Base-by-base conservation (phyloP, 1,140 invertebrate species). In the Heliconius eleuchia region DNA sequence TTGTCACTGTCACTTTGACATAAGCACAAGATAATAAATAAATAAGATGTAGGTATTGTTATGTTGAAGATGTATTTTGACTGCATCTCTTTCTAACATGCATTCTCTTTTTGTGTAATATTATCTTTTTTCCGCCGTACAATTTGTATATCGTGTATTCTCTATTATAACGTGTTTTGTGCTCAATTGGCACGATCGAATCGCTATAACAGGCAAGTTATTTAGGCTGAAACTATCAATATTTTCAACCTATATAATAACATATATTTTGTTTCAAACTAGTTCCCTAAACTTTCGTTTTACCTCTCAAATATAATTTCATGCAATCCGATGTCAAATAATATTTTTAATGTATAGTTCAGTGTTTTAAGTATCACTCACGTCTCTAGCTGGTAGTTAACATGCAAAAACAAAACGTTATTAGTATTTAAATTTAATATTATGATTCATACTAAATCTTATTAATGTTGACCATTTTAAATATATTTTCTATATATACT, bases 351-450 rank as follows among this genome's bases (percentile, higher is more conserved):
- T 84, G 81, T 81, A 84, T 81, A 75, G 81, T 85, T 79, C 81
- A 81, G 82, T 85, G 79, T 90, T 90, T 84, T 82, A 86, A 87
- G 82, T 86, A 78, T 83, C 82, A 70, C 70, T 80, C 79, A 66
- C 23, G 70, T 66, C 18, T 1, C 55, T 66, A 66, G 60, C 23
- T 30, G 1, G 13, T 66, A 60, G 23, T 0, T 60, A 66, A 66
- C 9, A 71, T 55, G 27, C 60, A 30, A 66, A 66, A 60, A 27
- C n/a, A 30, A 3, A 18, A 66, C 13, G 27, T 9, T 66, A 60
- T 23, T 23, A 27, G 16, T 66, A 30, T 27, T 66, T 30, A 23
- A 66, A 66, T 66, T 37, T 66, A 66, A 66, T 30, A 66, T 66
- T 13, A 66, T 30, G 13, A 3, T 66, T 27, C 27, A 60, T 66